Conservation (phyloP, 2,113 vertebrate species). For the Lampris megalopsis region DNA sequence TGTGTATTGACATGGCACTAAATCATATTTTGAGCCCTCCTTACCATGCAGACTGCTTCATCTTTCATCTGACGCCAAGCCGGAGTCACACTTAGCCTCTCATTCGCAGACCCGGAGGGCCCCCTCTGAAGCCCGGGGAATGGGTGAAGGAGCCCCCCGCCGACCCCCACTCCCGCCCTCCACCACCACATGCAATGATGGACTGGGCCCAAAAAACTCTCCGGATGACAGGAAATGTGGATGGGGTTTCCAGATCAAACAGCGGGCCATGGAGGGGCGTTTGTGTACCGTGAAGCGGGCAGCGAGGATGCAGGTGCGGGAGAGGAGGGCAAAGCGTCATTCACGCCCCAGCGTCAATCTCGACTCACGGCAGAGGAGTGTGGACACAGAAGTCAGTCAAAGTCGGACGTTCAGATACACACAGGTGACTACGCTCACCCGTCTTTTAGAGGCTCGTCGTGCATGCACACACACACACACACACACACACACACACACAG, state of each 20-base stretch:
- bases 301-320: conserved; percentile 47
- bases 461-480: conserved; percentile 34
- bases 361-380: conserved; percentile 53
- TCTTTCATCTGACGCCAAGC: conserved; percentile 56
- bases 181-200: conserved; percentile 32
- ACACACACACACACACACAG: conserved; percentile 38
- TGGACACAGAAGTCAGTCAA: conserved; percentile 45
- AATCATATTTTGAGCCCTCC: conserved; percentile 23
- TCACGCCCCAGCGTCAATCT: conserved; percentile 70
- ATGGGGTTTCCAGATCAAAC: conserved; percentile 77
- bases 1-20: conserved; percentile 35
- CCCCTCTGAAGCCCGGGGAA: background rate
- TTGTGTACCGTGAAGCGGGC: conserved; percentile 71
- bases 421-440: too few relatives aligned
- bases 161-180: conserved; percentile 23
- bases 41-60: background rate
- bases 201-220: conserved; percentile 50
- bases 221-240: conserved; percentile 70
- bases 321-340: conserved; percentile 67
- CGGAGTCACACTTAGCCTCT: conserved; percentile 59
- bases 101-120: conserved; percentile 35
- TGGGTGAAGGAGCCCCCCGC: conserved; percentile 5
- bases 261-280: conserved; percentile 48
- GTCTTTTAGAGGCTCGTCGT: background rate
- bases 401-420: too few relatives aligned